Evolutionary conservation across 2,797 vertebrate genomes (phyloP), one percentile per base, ranked within the genome.

Genomic region (Lutra lutra): DNA sequence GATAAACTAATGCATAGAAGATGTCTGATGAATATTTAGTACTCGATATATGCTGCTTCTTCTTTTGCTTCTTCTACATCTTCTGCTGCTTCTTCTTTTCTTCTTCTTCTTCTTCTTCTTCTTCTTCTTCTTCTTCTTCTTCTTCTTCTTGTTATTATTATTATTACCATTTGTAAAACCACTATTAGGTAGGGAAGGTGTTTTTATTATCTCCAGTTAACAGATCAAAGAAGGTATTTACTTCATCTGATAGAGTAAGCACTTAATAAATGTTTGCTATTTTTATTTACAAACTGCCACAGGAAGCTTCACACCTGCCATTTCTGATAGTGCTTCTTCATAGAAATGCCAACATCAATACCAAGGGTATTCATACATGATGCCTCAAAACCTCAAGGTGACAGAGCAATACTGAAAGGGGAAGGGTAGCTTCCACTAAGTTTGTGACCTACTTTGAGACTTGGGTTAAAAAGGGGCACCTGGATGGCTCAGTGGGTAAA

Each of bases 191-290:
- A 75, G 11, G 8, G 9, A 77, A 43, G 11, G 9, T 68, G 13
- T 68, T 93, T 95, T 82, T 51, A 64, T 92, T 86, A 73, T 83
- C 78, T 83, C 51, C 62, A 60, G 11, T 46, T 86, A 87, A 93
- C 29, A 62, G 29, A 51, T 32, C 43, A 79, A 94, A 85, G 3
- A 54, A 68, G 21, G 9, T 23, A 85, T 40, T 75, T 27, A 85
- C 20, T 79, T 89, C 77, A 60, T 48, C n/a, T 68, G 25, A 84
- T 4, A 86, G 15, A 35, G 12, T 75, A 91, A 83, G 17, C 9
- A 7, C 40, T 75, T 66, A 85, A 35, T 91, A 82, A 75, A 10
- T 66, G 5, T 72, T 95, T 77, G 25, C 14, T 66, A 64, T 48
- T 86, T 87, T 73, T 90, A 82, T 84, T 54, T 91, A 66, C 11